Percentiles rank a stretch among this genome's conserved stretches.
Conservation (phyloP, 2,888 invertebrate genomes). For the Melinopterus prodromus region DNA sequence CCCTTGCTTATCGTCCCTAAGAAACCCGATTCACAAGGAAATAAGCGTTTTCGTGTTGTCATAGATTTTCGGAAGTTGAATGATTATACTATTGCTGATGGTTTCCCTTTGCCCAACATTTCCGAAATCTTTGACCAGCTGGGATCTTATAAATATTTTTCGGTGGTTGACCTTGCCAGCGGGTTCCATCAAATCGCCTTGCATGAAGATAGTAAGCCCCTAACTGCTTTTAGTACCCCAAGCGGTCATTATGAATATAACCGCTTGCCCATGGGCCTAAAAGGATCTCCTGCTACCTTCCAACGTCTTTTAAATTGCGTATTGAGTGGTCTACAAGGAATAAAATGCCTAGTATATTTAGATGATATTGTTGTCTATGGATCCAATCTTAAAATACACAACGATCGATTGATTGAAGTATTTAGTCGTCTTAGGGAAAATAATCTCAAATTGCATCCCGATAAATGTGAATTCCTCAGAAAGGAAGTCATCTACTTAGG, state of each 20-base stretch:
- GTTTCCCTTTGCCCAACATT: conserved; percentile 41
- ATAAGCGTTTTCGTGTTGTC: conserved; percentile 50
- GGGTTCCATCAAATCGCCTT: conserved; percentile 52
- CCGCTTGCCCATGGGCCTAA: conserved; percentile 53
- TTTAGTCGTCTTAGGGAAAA: conserved; percentile 46
- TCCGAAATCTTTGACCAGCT: conserved; percentile 47
- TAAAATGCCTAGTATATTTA: conserved; percentile 44
- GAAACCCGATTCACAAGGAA: conserved; percentile 44
- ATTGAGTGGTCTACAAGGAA: conserved; percentile 41
- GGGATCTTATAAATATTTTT: conserved; percentile 45
- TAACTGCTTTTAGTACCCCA: conserved; percentile 51
- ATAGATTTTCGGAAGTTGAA: conserved; percentile 48
- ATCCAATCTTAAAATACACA: conserved; percentile 46
- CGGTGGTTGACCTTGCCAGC: conserved; percentile 43
- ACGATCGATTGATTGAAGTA: conserved; percentile 46
- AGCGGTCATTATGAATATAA: conserved; percentile 50
- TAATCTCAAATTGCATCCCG: conserved; percentile 42
- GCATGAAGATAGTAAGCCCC: conserved; percentile 39
- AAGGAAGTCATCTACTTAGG: conserved; percentile 43
- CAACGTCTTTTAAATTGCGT: conserved; percentile 52
- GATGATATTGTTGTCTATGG: conserved; percentile 47
- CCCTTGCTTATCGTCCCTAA: conserved; percentile 33
- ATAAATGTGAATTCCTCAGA: conserved; percentile 47
- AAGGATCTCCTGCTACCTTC: conserved; percentile 56
- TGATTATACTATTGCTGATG: conserved; percentile 39